phyloP scores from a whole-genome alignment of 2,888 invertebrate species.

The Pachycephus smyrnensis region DNA sequence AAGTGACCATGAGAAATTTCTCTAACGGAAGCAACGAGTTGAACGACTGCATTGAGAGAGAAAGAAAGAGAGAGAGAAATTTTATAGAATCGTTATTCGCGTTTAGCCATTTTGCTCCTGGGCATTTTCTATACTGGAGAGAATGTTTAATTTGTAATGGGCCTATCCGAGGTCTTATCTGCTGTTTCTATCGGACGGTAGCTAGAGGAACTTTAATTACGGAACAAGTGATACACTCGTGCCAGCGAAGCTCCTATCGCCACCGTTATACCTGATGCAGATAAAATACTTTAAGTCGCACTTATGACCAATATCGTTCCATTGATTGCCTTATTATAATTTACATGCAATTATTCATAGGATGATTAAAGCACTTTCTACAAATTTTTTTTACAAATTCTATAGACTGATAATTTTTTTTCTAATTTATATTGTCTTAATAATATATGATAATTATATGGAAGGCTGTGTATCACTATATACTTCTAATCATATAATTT shows the following conservation, averaged over 20 bases:
- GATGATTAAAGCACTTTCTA: background rate
- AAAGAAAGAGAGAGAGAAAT: background rate
- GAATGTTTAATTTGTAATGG: constrained; percentile 40
- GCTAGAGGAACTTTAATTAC: constrained; percentile 46
- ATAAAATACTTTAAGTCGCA: background rate
- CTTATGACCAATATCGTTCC: background rate
- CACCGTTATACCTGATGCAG: background rate
- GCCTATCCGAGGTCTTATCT: constrained; percentile 41
- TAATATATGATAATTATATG: background rate
- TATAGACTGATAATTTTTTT: background rate
- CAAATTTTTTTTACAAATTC: background rate
- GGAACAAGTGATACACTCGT: constrained; percentile 38
- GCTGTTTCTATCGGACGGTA: constrained; percentile 36
- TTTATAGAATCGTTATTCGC: background rate
- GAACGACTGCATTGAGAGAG: too few relatives aligned
- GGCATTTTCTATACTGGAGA: background rate
- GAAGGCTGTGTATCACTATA: background rate
- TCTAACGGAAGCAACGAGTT: too few relatives aligned
- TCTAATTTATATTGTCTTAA: background rate
- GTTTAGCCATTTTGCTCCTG: background rate
- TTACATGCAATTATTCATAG: background rate
- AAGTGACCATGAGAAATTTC: too few relatives aligned
- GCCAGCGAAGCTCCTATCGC: constrained; percentile 23
- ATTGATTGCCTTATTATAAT: too few relatives aligned
- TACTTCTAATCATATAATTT: background rate